Base-by-base conservation (phyloP, 2,888 invertebrate species). In the Cantharis flavilabris region DNA sequence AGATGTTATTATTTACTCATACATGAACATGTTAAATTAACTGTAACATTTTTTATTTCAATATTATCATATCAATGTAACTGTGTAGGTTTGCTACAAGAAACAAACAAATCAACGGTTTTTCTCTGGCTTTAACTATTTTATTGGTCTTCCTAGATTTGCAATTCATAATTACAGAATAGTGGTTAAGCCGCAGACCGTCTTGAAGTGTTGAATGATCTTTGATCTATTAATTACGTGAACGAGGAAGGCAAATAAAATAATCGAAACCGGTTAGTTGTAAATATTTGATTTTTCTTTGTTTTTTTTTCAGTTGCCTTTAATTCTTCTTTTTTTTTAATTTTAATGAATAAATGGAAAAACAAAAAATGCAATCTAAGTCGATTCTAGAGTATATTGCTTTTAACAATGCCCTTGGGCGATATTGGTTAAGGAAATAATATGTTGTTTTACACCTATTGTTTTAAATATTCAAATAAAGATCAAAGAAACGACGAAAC, bases 1-100 rank as follows among this genome's bases (percentile, higher is more conserved):
- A 70, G 69, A 75, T 75, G 75, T 49, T 49, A 49, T 76, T 76
- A 77, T 74, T 73, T 71, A 64, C 70, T 76, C 69, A 72, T 72
- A 76, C 71, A 67, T 69, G 71, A 62, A 71, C 69, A 75, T 67
- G 69, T 75, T 75, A 49, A 65, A 75, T 75, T 75, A 75, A 62
- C 49, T 49, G 49, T 49, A 49, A 49, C 49, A 49, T 49, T 49
- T 49, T 49, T 49, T 49, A 49, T n/a, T 49, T 7, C 9, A 49
- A 49, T 49, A 49, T 49, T 49, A 49, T 49, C n/a, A 33, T 33
- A 33, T 33, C 13, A 33, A 33, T 33, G 33, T 33, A 33, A 33
- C 33, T 13, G 13, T 5, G 49, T 49, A 49, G n/a, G 49, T 49
- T 49, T 49, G n/a, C 2, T 49, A 5, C 33, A 33, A 33, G 33